These are phyloP conservation scores for Prietella phreatophila DNA, from an alignment of 2,113 vertebrate genomes.

Conservation along the genomic window DNA sequence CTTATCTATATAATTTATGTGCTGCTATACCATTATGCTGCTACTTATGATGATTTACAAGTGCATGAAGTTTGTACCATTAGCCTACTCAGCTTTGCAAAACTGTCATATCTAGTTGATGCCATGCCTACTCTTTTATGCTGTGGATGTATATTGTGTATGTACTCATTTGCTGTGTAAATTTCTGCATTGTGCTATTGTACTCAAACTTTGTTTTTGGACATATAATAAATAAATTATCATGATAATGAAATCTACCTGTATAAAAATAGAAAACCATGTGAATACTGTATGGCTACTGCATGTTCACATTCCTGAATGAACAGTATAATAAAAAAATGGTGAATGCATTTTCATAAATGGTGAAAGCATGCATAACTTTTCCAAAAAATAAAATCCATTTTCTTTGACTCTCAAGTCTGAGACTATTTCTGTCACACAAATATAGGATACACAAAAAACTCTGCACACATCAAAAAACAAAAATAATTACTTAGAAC, in stretches of 20 bases:
- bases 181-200: neutral
- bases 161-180: neutral
- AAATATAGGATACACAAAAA: conserved; percentile 38
- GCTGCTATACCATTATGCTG: neutral
- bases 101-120: neutral
- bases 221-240: neutral
- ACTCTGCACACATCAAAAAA: conserved; percentile 20
- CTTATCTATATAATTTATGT: neutral
- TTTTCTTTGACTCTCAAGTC: neutral
- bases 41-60: neutral
- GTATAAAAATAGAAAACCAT: neutral
- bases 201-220: neutral
- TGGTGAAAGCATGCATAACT: neutral
- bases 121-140: neutral
- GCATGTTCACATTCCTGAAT: conserved; percentile 7
- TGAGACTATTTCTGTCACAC: conserved; percentile 35
- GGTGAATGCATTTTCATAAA: neutral
- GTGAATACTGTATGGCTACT: neutral
- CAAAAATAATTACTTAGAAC: conserved; percentile 26
- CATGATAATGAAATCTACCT: neutral
- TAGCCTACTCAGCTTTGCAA: neutral
- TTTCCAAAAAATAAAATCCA: neutral
- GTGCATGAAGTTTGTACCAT: neutral
- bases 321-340: neutral
- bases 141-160: neutral